A percentile compares a stretch with the other conserved stretches of the same genome.
Conservation (phyloP, 2,113 vertebrate genomes). For the Gallinago paraguaiae region DNA sequence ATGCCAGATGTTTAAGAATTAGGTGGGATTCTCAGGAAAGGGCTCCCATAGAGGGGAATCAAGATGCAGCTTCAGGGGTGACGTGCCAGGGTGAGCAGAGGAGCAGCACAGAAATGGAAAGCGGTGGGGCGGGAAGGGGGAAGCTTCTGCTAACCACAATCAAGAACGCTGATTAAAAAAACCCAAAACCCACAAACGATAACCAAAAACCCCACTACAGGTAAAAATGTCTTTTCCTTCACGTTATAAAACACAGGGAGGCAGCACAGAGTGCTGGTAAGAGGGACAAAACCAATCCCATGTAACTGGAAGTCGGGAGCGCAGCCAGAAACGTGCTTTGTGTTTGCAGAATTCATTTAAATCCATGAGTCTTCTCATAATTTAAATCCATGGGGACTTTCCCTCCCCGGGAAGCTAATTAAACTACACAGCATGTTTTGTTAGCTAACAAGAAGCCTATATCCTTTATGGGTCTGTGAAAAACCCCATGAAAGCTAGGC, state of each 20-base stretch:
- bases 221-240: not conserved
- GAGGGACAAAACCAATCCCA: not conserved
- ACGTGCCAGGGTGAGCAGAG: not conserved
- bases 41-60: not conserved
- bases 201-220: not conserved
- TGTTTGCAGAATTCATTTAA: not conserved
- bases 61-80: fast-evolving
- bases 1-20: not conserved
- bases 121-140: not conserved
- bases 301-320: not conserved
- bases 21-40: not conserved
- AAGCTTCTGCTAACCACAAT: not conserved
- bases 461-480: not conserved
- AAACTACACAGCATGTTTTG: constrained; percentile 11
- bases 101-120: not conserved
- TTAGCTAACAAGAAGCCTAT: not conserved
- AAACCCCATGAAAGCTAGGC: not conserved
- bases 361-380: not conserved
- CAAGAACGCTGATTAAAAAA: fast-evolving
- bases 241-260: not conserved
- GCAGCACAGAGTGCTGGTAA: not conserved
- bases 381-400: not conserved
- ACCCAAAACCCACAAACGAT: not conserved
- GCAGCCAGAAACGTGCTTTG: not conserved
- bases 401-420: constrained; percentile 3